These are phyloP conservation scores for Hedychridium roseum DNA, from an alignment of 2,888 invertebrate species.

Conservation along the genomic window DNA sequence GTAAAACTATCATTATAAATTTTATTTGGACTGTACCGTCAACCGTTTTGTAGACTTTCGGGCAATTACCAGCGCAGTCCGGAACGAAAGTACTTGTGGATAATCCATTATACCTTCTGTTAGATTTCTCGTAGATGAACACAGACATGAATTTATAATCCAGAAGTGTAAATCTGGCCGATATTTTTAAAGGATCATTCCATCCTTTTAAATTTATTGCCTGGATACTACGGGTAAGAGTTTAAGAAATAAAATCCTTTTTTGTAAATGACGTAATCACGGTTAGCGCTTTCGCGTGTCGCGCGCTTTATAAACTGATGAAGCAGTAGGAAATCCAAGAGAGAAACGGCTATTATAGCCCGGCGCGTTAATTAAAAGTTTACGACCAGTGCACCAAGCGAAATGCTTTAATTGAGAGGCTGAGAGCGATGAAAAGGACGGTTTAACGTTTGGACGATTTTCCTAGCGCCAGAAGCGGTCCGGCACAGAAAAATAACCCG, in stretches of 20 bases:
- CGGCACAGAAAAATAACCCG: too few relatives aligned
- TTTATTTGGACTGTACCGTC: too few relatives aligned
- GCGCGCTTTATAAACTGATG: not conserved
- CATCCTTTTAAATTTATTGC: too few relatives aligned
- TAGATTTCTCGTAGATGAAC: not conserved
- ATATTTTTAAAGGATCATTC: too few relatives aligned
- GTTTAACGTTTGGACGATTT: constrained; percentile 14
- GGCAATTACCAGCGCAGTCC: too few relatives aligned
- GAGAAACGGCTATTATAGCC: constrained; percentile 3
- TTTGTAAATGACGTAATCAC: not conserved
- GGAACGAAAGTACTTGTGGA: too few relatives aligned
- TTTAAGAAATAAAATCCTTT: not conserved
- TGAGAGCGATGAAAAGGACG: not conserved
- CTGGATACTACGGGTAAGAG: not conserved
- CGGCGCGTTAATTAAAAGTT: constrained; percentile 32
- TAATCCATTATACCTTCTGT: too few relatives aligned
- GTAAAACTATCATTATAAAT: too few relatives aligned
- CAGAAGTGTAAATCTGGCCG: too few relatives aligned
- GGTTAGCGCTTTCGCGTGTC: not conserved
- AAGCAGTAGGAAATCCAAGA: not conserved
- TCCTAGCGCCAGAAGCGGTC: too few relatives aligned
- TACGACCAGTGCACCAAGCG: constrained; percentile 12
- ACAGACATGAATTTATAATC: too few relatives aligned
- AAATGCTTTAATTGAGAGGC: constrained; percentile 19
- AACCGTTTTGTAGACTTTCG: not conserved